Evolutionary conservation across 1,140 invertebrate genomes (phyloP).

Genomic region (Rhopalosiphum maidis): DNA sequence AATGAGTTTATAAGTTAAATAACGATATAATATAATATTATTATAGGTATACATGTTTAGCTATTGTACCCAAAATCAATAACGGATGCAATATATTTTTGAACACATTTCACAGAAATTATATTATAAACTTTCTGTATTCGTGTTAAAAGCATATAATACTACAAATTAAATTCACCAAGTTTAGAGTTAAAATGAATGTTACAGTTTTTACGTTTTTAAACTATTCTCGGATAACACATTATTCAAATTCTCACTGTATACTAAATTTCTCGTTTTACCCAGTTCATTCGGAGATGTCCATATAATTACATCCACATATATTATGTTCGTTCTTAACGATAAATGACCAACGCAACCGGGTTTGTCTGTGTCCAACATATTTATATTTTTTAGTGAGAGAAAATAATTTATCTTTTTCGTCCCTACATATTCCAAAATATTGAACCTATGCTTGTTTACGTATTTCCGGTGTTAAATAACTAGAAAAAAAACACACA

Average conservation of each 20-base stretch:
- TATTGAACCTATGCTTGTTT: not conserved
- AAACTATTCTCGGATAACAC: not conserved
- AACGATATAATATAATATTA: not conserved
- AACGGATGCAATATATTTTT: not conserved
- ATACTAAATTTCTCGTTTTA: not conserved
- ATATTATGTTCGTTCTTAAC: not conserved
- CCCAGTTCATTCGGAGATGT: too few species aligned
- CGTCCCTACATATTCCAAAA: constrained; percentile 12
- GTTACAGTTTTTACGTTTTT: not conserved
- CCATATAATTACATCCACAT: not conserved
- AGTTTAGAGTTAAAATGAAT: not conserved
- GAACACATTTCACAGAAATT: not conserved
- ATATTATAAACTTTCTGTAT: not conserved
- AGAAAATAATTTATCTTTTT: constrained; percentile 50
- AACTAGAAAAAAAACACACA: not conserved
- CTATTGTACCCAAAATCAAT: not conserved
- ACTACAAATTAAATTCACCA: not conserved
- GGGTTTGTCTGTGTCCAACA: not conserved
- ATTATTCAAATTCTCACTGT: not conserved
- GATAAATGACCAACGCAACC: not conserved
- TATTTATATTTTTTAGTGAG: constrained; percentile 7
- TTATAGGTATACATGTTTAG: not conserved
- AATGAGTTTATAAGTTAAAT: not conserved
- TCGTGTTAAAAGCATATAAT: not conserved
- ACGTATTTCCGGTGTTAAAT: not conserved